These are phyloP conservation scores for Drosophila phalerata DNA, from an alignment of 2,888 invertebrate species.

Conservation along the genomic window DNA sequence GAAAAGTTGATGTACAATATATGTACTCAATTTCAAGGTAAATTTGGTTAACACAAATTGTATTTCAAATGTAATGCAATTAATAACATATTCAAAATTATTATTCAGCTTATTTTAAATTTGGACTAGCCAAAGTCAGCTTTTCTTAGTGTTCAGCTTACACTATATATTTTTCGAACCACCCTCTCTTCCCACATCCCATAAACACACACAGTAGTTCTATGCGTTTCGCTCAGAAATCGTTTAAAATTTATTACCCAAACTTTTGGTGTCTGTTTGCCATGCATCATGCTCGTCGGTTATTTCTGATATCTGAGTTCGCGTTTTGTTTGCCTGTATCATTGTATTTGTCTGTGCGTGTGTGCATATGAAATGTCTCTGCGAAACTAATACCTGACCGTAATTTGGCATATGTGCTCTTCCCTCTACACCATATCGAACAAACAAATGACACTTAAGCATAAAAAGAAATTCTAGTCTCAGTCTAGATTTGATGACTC, in stretches of 20 bases:
- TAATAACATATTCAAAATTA: too few relatives aligned
- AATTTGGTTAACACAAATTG: conserved; percentile 7
- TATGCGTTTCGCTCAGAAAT: conserved; percentile 60
- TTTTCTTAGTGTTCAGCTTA: neutral
- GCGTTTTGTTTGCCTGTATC: conserved; percentile 23
- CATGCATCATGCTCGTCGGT: conserved; percentile 60
- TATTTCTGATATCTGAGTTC: conserved; percentile 55
- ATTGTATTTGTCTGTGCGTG: conserved; percentile 58
- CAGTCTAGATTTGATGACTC: conserved; percentile 42
- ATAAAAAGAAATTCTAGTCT: neutral
- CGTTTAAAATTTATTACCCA: conserved; percentile 79
- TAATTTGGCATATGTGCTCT: conserved; percentile 58
- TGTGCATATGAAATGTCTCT: conserved; percentile 73
- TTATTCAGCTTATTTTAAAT: neutral
- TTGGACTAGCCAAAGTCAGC: neutral
- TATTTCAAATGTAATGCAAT: neutral
- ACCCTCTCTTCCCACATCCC: conserved; percentile 26
- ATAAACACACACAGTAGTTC: conserved; percentile 29
- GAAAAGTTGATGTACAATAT: conserved; percentile 33
- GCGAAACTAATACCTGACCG: conserved; percentile 42
- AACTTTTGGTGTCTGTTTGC: conserved; percentile 74
- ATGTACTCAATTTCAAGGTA: neutral
- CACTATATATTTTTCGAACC: neutral
- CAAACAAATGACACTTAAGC: conserved; percentile 73
- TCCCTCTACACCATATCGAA: conserved; percentile 66